Evolutionary conservation across 2,888 invertebrate genomes (phyloP).

Genomic region (Volucella bombylans): DNA sequence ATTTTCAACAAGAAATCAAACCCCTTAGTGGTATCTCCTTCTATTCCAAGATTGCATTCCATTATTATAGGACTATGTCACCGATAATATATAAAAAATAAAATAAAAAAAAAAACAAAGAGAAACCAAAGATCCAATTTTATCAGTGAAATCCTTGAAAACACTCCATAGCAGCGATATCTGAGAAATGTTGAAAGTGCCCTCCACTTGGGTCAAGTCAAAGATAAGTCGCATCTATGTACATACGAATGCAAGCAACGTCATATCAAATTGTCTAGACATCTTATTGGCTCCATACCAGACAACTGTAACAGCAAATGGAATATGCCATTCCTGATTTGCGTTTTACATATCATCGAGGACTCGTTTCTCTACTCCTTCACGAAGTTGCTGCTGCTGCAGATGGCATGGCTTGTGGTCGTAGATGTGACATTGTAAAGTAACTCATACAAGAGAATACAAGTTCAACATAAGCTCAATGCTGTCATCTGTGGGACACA

Average conservation of each 20-base stretch:
- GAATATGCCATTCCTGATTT: not conserved
- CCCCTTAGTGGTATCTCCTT: not conserved
- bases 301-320: not conserved
- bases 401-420: not conserved
- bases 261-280: conserved; percentile 24
- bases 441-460: too few species aligned
- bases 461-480: conserved; percentile 1
- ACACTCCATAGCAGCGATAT: not conserved
- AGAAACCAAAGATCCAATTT: too few species aligned
- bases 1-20: not conserved
- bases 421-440: too few species aligned
- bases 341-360: not conserved
- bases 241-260: not conserved
- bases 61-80: too few species aligned
- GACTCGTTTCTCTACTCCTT: not conserved
- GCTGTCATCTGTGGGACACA: conserved; percentile 12
- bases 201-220: not conserved
- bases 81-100: too few species aligned
- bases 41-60: not conserved
- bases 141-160: not conserved
- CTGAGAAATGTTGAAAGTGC: not conserved
- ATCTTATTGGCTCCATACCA: conserved; percentile 15
- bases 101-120: too few species aligned
- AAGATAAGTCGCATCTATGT: not conserved
- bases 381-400: not conserved